A percentile compares a stretch with the other conserved stretches of the same genome.
Evolutionary conservation across 2,888 invertebrate species (phyloP).

Genomic region (Silvanus unidentatus): DNA sequence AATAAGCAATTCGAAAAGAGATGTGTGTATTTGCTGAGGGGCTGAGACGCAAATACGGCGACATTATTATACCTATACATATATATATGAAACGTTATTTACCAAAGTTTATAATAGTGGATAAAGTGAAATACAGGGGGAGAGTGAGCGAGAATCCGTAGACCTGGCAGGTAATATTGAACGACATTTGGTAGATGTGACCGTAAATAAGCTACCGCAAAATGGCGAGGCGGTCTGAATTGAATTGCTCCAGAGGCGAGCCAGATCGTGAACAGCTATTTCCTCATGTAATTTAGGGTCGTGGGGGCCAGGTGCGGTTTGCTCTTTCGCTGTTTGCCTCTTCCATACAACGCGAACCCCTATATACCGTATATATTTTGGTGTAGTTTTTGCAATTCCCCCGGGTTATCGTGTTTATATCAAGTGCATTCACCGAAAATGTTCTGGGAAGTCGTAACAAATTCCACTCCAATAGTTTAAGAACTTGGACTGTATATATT

Average conservation of each 20-base stretch:
- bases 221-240: constrained; percentile 34
- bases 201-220: constrained; percentile 36
- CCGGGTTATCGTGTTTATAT: constrained; percentile 36
- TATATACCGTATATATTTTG: too few species aligned
- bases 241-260: constrained; percentile 35
- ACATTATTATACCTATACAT: too few species aligned
- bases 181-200: constrained; percentile 39
- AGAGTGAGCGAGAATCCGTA: constrained; percentile 8
- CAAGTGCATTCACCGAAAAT: constrained; percentile 37
- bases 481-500: constrained; percentile 5
- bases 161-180: constrained; percentile 24
- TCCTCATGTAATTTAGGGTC: constrained; percentile 39
- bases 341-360: constrained; percentile 26
- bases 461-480: constrained; percentile 24
- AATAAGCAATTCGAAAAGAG: too few species aligned
- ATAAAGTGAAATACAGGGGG: too few species aligned
- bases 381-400: constrained; percentile 19
- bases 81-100: too few species aligned
- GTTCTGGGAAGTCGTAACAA: constrained; percentile 34
- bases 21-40: too few species aligned
- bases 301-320: constrained; percentile 29
- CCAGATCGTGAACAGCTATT: constrained; percentile 39
- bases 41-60: too few species aligned
- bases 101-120: too few species aligned
- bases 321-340: constrained; percentile 1